Base-by-base conservation (phyloP, 2,113 vertebrate genomes). In the Aplodontia rufa region DNA sequence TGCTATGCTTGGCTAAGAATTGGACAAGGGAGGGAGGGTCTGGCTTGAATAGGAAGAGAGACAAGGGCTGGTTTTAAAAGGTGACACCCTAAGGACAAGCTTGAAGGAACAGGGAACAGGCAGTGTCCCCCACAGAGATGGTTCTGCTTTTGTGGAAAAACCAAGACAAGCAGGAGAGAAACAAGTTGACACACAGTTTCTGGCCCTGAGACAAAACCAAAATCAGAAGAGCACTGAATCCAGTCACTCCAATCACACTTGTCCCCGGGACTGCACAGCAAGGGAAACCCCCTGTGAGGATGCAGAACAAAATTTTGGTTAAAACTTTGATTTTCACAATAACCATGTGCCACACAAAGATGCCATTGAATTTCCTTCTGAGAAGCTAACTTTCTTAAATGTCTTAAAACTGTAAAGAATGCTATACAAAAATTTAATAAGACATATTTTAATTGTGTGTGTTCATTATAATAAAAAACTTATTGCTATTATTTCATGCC, bases 1-100 rank as follows among this genome's bases (percentile, higher is more conserved):
- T 89, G 97, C 96, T 97, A 98, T 98, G 97, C 97, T 98, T 98
- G 98, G 97, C 97, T 93, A 78, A 98, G 97, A 98, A 97, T 95
- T 95, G 98, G 97, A 98, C 97, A 98, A 97, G 96, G 62, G 97
- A 97, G 97, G 96, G 97, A 98, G 96, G 96, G 94, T 96, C 97
- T 93, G 90, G 76, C 85, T 82, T 98, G 97, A 98, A 98, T 97
- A 97, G 91, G 91, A 98, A 97, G 94, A 96, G 42, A 86, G 96
- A 96, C 66, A 91, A 97, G 96, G 96, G 84, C 89, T 94, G 71
- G 51, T 64, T 94, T 97, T 97, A 92, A 98, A 98, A 96, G 87
- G 97, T 98, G 96, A 97, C 58, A 93, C 49, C 49, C 53, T 97
- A 72, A 98, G 96, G 90, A 97, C 80, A 94, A 97, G 86, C 91